A percentile compares a stretch with the other conserved stretches of the same genome.
phyloP scores from a whole-genome alignment of 1,140 invertebrate genomes.

The Nebria ingens region DNA sequence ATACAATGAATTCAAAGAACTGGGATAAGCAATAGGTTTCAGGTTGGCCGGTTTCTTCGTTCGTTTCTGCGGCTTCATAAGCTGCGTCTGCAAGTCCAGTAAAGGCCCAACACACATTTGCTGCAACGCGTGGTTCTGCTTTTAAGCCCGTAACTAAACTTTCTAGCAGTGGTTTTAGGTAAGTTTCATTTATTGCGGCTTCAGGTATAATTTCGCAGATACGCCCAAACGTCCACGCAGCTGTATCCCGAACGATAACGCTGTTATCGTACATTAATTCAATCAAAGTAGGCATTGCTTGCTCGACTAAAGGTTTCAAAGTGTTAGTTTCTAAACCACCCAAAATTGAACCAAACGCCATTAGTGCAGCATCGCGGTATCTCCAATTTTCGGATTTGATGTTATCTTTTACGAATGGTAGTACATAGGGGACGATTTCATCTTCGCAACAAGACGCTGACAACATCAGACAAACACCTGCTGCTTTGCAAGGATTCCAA shows the following conservation, averaged over 20 bases:
- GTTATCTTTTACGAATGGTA: slow-evolving; percentile 95
- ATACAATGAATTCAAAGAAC: slow-evolving; percentile 90
- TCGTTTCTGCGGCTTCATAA: slow-evolving; percentile 66
- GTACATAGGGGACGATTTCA: slow-evolving; percentile 86
- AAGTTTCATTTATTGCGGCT: slow-evolving; percentile 84
- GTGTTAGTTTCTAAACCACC: slow-evolving; percentile 83
- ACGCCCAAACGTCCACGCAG: slow-evolving; percentile 95
- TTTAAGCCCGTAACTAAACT: slow-evolving; percentile 81
- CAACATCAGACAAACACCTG: slow-evolving; percentile 98
- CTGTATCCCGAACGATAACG: slow-evolving; percentile 91
- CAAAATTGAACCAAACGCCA: slow-evolving; percentile 96
- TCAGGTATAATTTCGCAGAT: slow-evolving; percentile 97
- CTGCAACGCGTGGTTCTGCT: slow-evolving; percentile 89
- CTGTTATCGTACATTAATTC: slow-evolving; percentile 85
- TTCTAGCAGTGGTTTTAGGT: slow-evolving; percentile 75
- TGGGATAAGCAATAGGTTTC: slow-evolving; percentile 88
- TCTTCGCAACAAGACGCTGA: slow-evolving; percentile 95
- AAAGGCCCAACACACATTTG: slow-evolving; percentile 99
- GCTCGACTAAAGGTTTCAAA: slow-evolving; percentile 87
- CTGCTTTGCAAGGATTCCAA: slow-evolving; percentile 99
- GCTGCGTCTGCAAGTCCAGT: slow-evolving; percentile 95
- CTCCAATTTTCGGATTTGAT: slow-evolving; percentile 93
- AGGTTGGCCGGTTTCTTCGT: slow-evolving; percentile 70
- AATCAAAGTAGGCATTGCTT: slow-evolving; percentile 93
- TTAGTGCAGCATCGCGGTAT: slow-evolving; percentile 91